Evolutionary conservation across 2,888 invertebrate genomes (phyloP).

Genomic region (Trilocha varians): DNA sequence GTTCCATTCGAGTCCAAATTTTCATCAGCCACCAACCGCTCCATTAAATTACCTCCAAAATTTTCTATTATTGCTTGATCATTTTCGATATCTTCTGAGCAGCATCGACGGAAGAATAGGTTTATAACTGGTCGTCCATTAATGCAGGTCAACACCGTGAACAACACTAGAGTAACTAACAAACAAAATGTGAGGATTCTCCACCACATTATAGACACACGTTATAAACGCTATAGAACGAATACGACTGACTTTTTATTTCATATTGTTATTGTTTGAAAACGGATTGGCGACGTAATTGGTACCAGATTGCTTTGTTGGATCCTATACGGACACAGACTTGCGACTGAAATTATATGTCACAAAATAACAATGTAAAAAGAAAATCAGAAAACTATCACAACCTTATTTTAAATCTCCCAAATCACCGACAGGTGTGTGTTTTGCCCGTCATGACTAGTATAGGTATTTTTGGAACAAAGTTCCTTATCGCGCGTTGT

Average conservation of each 20-base stretch:
- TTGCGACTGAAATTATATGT: slow-evolving; percentile 13
- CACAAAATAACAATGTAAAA: too few relatives aligned
- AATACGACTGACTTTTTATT: slow-evolving; percentile 5
- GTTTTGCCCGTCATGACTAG: too few relatives aligned
- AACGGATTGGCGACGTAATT: slow-evolving; percentile 28
- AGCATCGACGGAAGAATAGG: slow-evolving; percentile 49
- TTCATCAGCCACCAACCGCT: slow-evolving; percentile 39
- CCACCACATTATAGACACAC: slow-evolving; percentile 46
- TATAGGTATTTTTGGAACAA: too few relatives aligned
- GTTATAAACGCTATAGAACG: not conserved
- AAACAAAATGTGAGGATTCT: slow-evolving; percentile 51
- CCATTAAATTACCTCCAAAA: slow-evolving; percentile 49
- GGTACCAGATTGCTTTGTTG: slow-evolving; percentile 29
- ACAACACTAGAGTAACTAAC: slow-evolving; percentile 42
- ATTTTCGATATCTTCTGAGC: slow-evolving; percentile 52
- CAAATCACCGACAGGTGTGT: too few relatives aligned
- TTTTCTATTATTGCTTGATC: slow-evolving; percentile 52
- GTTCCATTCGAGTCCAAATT: slow-evolving; percentile 24
- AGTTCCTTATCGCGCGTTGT: too few relatives aligned
- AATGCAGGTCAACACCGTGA: slow-evolving; percentile 46
- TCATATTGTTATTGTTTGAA: slow-evolving; percentile 24
- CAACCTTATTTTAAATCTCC: too few relatives aligned
- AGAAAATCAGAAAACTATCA: too few relatives aligned
- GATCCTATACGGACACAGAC: slow-evolving; percentile 15
- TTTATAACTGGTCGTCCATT: slow-evolving; percentile 47